A percentile compares a stretch with the other conserved stretches of the same genome.
These are phyloP conservation scores for Thunnus maccoyii DNA, from an alignment of 2,113 vertebrate species.

Conservation along the genomic window DNA sequence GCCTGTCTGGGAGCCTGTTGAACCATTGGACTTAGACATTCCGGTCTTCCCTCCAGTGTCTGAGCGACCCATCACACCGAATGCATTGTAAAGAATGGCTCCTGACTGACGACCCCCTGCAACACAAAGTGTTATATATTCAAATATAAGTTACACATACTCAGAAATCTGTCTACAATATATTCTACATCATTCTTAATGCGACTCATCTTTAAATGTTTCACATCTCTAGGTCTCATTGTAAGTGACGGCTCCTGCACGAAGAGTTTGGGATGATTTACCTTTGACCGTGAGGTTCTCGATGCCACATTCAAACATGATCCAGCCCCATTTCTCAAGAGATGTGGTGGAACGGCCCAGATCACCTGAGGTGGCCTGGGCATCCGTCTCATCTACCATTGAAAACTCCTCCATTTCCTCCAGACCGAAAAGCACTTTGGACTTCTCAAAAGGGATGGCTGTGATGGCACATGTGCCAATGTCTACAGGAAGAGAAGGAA, in stretches of 20 bases:
- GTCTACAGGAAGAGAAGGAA: slow-evolving; percentile 79
- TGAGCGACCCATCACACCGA: slow-evolving; percentile 92
- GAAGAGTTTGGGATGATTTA: slow-evolving; percentile 57
- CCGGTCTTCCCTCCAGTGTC: slow-evolving; percentile 86
- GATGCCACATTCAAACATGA: slow-evolving; percentile 99
- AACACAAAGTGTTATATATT: background rate
- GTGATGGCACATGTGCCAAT: slow-evolving; percentile 96
- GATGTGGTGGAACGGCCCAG: slow-evolving; percentile 86
- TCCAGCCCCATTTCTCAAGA: slow-evolving; percentile 99
- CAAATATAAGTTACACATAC: background rate
- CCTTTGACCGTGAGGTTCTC: slow-evolving; percentile 99
- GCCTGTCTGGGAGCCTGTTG: slow-evolving; percentile 95
- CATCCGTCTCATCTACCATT: slow-evolving; percentile 94
- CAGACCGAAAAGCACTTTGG: slow-evolving; percentile 97
- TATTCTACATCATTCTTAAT: no score
- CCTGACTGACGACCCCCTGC: slow-evolving; percentile 91
- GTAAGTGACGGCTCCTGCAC: background rate
- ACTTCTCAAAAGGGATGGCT: slow-evolving; percentile 98
- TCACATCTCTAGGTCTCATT: no score
- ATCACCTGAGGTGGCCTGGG: slow-evolving; percentile 84
- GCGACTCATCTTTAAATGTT: no score
- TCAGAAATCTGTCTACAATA: background rate
- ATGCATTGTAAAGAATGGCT: slow-evolving; percentile 92
- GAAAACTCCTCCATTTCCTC: slow-evolving; percentile 96
- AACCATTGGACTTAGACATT: slow-evolving; percentile 92